Percentiles rank a stretch among this genome's conserved stretches.
Evolutionary conservation across 1,140 invertebrate genomes (phyloP).

Genomic region (Polyergus mexicanus): DNA sequence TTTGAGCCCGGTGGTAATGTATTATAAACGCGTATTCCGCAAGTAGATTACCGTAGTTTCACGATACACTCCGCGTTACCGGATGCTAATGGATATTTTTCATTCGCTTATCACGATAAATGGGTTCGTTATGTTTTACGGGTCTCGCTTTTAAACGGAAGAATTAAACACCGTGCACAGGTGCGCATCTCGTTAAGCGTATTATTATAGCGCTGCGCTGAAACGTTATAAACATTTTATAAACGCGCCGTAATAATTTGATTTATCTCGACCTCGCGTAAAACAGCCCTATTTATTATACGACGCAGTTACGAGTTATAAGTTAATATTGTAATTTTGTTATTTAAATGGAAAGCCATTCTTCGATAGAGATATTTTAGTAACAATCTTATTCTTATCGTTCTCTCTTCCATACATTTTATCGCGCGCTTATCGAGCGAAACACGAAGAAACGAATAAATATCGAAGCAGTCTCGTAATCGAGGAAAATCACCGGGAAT

Average conservation of each 20-base stretch:
- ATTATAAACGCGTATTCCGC: slow-evolving; percentile 50
- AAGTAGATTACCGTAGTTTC: slow-evolving; percentile 60
- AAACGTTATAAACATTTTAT: slow-evolving; percentile 41
- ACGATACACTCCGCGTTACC: slow-evolving; percentile 41
- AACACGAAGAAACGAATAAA: slow-evolving; percentile 77
- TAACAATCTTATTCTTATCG: not conserved
- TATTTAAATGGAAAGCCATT: not conserved
- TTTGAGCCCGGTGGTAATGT: slow-evolving; percentile 53
- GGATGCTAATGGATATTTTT: slow-evolving; percentile 68
- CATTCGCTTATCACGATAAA: slow-evolving; percentile 68
- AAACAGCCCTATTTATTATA: not conserved
- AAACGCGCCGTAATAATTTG: slow-evolving; percentile 43
- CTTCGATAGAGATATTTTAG: not conserved
- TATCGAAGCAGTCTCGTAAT: slow-evolving; percentile 80
- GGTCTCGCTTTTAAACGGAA: slow-evolving; percentile 46
- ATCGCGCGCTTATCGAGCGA: slow-evolving; percentile 43
- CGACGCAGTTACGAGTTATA: not conserved
- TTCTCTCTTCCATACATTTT: not conserved
- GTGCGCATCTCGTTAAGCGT: slow-evolving; percentile 20
- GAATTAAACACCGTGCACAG: slow-evolving; percentile 65
- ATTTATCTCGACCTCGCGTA: not conserved
- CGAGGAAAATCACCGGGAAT: slow-evolving; percentile 72
- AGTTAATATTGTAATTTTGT: slow-evolving; percentile 9
- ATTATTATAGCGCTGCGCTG: slow-evolving; percentile 16
- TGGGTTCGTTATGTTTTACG: slow-evolving; percentile 51